phyloP scores from a whole-genome alignment of 2,888 invertebrate genomes.

The Philopedon plagiatum region DNA sequence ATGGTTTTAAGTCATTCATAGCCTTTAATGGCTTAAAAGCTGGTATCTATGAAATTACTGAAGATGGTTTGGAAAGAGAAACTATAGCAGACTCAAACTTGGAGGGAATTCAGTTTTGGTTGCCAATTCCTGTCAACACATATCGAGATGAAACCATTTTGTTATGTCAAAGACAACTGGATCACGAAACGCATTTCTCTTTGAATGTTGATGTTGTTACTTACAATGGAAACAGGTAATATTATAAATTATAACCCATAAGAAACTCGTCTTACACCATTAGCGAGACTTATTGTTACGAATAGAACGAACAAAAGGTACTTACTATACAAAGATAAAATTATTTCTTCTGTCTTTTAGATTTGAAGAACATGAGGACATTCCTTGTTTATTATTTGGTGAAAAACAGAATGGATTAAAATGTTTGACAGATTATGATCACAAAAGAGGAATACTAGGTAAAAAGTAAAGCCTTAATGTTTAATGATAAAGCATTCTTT shows the following conservation, averaged over 20 bases:
- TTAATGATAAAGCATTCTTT: neutral
- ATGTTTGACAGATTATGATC: conserved; percentile 58
- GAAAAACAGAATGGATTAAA: conserved; percentile 58
- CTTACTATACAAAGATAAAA: too few species aligned
- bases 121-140: conserved; percentile 65
- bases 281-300: too few species aligned
- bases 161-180: conserved; percentile 64
- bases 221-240: conserved; percentile 60
- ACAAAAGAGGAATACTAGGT: conserved; percentile 27
- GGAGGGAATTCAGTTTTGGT: conserved; percentile 62
- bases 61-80: conserved; percentile 56
- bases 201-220: conserved; percentile 62
- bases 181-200: conserved; percentile 61
- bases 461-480: neutral
- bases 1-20: conserved; percentile 64
- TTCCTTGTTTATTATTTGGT: conserved; percentile 63
- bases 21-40: conserved; percentile 64
- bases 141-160: conserved; percentile 69
- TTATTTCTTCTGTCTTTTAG: conserved; percentile 33
- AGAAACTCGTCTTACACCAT: too few species aligned
- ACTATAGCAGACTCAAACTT: conserved; percentile 59
- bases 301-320: too few species aligned
- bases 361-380: conserved; percentile 66
- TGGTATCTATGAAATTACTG: conserved; percentile 62
- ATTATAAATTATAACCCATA: too few species aligned